Base-by-base conservation (phyloP, 2,797 vertebrate species). In the Diplodus puntazzo region DNA sequence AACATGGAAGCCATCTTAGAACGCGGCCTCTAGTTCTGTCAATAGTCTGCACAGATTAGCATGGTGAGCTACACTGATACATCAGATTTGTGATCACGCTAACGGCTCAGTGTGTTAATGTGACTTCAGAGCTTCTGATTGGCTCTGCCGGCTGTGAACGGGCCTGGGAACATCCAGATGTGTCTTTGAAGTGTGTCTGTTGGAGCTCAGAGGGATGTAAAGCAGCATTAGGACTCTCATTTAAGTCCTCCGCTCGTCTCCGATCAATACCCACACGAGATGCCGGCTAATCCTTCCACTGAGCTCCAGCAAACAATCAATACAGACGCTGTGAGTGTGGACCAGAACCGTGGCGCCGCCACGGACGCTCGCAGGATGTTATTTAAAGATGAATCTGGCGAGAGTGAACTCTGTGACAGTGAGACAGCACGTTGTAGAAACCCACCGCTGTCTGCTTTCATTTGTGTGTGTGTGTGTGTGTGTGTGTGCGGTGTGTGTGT, bases 231-330 rank as follows among this genome's bases (percentile, higher is more conserved):
- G 21, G 60, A 60, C 58, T 48, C 75, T 76, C n/a, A 27, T 74
- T 75, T 67, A 59, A 80, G 69, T 52, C 54, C 59, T 12, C 61
- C 23, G 7, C 54, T 25, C 27, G 50, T 58, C 64, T 73, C 3
- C 64, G 73, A 85, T 85, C 77, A 73, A 75, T 76, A 71, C 66
- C 79, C 60, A 17, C 65, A 61, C 48, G 63, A 77, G 63, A 42
- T 66, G 49, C 63, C 7, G 2, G 30, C 58, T 81, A 61, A 84
- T 80, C 72, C 68, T 46, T 65, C 64, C 60, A 63, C 70, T 75
- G 73, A 79, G 83, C 75, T 77, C 48, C 48, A 7, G 64, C 8
- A 53, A 54, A 65, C 13, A 72, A 65, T 83, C 78, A 72, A 83
- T 76, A 54, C 59, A 84, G 75, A 62, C 48, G n/a, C 69, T 18